phyloP scores from a whole-genome alignment of 2,113 vertebrate genomes.

The Nyctereutes procyonoides region DNA sequence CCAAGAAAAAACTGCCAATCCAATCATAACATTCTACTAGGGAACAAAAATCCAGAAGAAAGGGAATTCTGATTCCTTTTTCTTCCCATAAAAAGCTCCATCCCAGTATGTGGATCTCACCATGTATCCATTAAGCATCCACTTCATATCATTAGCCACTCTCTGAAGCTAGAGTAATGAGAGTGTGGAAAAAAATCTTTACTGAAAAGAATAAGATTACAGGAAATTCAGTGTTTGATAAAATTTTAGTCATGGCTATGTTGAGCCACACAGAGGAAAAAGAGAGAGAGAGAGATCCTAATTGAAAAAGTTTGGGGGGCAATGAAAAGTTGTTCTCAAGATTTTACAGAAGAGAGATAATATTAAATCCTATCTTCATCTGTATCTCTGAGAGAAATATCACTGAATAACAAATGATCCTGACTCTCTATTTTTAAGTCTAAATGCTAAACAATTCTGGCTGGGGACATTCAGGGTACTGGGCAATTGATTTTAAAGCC shows the following conservation, averaged over 20 bases:
- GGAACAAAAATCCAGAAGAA: neutral
- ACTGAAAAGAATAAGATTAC: neutral
- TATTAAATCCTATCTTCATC: neutral
- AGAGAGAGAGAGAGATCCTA: neutral
- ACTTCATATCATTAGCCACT: neutral
- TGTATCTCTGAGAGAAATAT: neutral
- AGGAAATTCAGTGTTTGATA: neutral
- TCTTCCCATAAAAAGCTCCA: neutral
- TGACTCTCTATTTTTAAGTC: neutral
- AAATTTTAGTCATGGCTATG: neutral
- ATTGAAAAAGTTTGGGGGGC: neutral
- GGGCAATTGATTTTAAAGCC: neutral
- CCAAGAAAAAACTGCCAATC: neutral
- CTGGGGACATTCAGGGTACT: neutral
- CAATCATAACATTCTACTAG: neutral
- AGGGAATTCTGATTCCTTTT: neutral
- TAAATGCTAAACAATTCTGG: neutral
- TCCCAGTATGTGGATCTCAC: neutral
- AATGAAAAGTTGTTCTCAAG: neutral
- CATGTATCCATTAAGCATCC: neutral
- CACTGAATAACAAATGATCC: neutral
- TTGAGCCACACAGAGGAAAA: neutral
- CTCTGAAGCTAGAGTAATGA: neutral
- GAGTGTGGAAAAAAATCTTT: neutral
- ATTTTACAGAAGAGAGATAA: neutral